A percentile compares a stretch with the other conserved stretches of the same genome.
These are phyloP conservation scores for Pollenia labialis DNA, from an alignment of 2,888 invertebrate genomes.

Conservation along the genomic window DNA sequence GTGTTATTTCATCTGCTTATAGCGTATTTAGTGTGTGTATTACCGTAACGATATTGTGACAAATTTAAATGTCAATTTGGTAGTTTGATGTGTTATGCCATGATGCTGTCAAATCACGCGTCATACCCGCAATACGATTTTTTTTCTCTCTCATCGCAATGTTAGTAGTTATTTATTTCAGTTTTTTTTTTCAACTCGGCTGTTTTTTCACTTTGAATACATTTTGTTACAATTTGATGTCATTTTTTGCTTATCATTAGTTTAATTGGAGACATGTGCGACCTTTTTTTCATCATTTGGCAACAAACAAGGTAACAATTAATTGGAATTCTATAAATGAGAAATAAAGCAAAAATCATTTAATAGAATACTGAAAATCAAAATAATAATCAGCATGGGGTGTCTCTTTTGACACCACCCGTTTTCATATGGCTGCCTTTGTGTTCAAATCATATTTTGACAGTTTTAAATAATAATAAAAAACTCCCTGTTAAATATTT, in stretches of 20 bases:
- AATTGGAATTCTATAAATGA: slow-evolving; percentile 61
- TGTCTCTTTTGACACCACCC: slow-evolving; percentile 29
- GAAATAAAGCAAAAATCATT: slow-evolving; percentile 25
- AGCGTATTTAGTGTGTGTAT: background rate
- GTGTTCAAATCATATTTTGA: slow-evolving; percentile 51
- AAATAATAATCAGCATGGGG: slow-evolving; percentile 54
- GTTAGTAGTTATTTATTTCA: slow-evolving; percentile 43
- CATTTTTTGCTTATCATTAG: slow-evolving; percentile 79
- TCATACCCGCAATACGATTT: slow-evolving; percentile 50
- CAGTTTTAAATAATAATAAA: slow-evolving; percentile 53
- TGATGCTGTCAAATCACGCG: slow-evolving; percentile 73
- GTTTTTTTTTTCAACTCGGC: background rate
- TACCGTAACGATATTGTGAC: background rate
- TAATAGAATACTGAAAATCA: slow-evolving; percentile 12
- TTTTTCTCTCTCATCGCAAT: slow-evolving; percentile 43
- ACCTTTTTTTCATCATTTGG: slow-evolving; percentile 29
- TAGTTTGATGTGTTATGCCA: slow-evolving; percentile 62
- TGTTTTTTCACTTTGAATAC: slow-evolving; percentile 13
- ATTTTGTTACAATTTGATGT: slow-evolving; percentile 48
- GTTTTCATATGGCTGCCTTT: background rate
- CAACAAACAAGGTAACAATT: slow-evolving; percentile 62
- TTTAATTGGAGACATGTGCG: slow-evolving; percentile 82
- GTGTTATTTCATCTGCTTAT: background rate
- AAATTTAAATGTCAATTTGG: slow-evolving; percentile 71
- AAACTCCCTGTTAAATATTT: slow-evolving; percentile 39